phyloP scores from a whole-genome alignment of 2,888 invertebrate species.

The Pinctada fucata region DNA sequence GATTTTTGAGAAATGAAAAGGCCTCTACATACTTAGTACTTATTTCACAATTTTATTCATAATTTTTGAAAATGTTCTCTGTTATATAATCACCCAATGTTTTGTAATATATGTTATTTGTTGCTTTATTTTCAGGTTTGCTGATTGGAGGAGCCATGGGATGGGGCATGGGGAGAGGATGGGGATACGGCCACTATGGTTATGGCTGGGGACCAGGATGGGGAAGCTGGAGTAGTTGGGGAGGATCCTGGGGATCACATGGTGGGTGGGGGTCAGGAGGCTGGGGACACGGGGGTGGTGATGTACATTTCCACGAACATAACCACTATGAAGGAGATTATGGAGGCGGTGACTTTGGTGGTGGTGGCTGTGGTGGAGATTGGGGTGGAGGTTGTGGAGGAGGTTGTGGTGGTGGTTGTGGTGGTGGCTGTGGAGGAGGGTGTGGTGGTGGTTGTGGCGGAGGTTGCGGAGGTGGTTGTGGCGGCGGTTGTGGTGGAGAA shows the following conservation, averaged over 20 bases:
- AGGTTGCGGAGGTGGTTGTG: too few species aligned
- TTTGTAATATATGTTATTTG: too few species aligned
- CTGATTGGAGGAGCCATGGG: conserved; percentile 25
- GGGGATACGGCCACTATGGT: conserved; percentile 12
- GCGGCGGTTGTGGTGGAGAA: too few species aligned
- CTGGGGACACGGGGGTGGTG: conserved; percentile 8
- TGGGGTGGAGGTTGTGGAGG: conserved; percentile 13
- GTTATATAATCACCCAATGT: too few species aligned
- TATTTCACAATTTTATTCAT: too few species aligned
- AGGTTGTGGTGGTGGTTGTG: conserved; percentile 13
- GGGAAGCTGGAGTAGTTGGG: conserved; percentile 15
- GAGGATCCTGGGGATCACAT: conserved; percentile 13
- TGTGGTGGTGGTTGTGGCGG: conserved; percentile 3
- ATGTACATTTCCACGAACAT: background rate
- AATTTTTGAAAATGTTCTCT: too few species aligned
- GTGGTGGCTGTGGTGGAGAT: conserved; percentile 16
- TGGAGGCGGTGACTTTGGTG: conserved; percentile 24
- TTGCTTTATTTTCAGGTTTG: conserved; percentile 10
- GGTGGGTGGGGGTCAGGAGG: conserved; percentile 11
- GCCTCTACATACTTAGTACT: too few species aligned
- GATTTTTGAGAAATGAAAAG: too few species aligned
- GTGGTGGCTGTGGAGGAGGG: conserved; percentile 9
- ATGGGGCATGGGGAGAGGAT: conserved; percentile 10
- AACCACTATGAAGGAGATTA: conserved; percentile 10
- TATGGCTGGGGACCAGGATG: conserved; percentile 8